Evolutionary conservation across 2,888 invertebrate species (phyloP).

Genomic region (Caenorhabditis uteleia): DNA sequence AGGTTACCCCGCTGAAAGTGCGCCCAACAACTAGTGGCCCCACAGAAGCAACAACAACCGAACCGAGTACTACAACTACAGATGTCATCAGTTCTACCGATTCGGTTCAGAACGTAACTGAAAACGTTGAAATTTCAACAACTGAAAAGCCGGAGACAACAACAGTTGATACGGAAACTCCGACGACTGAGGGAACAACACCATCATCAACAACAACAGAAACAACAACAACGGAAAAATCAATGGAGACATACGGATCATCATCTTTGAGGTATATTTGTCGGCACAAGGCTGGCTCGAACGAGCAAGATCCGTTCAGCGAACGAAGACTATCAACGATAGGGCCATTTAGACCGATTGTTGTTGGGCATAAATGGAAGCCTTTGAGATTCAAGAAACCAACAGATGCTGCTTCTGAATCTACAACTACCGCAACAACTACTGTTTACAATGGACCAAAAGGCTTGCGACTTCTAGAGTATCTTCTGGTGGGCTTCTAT

Average conservation of each 20-base stretch:
- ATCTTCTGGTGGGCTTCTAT: slow-evolving; percentile 52
- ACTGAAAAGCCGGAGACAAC: not conserved
- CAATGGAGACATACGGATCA: slow-evolving; percentile 10
- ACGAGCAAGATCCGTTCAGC: slow-evolving; percentile 40
- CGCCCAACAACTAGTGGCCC: slow-evolving; percentile 10
- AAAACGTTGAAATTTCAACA: not conserved
- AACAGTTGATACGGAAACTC: not conserved
- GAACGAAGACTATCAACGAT: slow-evolving; percentile 44
- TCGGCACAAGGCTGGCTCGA: slow-evolving; percentile 42
- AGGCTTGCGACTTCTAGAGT: slow-evolving; percentile 43
- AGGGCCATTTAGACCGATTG: slow-evolving; percentile 50
- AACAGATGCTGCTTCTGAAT: slow-evolving; percentile 10
- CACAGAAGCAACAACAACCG: slow-evolving; percentile 6
- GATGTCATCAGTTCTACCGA: not conserved
- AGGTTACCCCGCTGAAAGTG: slow-evolving; percentile 36
- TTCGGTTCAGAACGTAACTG: no score
- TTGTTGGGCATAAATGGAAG: slow-evolving; percentile 43
- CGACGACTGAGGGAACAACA: not conserved
- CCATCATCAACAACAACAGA: slow-evolving; percentile 8
- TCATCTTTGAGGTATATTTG: slow-evolving; percentile 50
- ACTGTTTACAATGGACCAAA: slow-evolving; percentile 7
- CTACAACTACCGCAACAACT: slow-evolving; percentile 7
- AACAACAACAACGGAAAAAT: slow-evolving; percentile 13
- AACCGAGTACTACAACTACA: slow-evolving; percentile 5
- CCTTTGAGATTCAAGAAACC: slow-evolving; percentile 40